Evolutionary conservation across 2,888 invertebrate species (phyloP), one percentile per base, ranked within the genome.

Genomic region (Lordiphosa fenestrarum): DNA sequence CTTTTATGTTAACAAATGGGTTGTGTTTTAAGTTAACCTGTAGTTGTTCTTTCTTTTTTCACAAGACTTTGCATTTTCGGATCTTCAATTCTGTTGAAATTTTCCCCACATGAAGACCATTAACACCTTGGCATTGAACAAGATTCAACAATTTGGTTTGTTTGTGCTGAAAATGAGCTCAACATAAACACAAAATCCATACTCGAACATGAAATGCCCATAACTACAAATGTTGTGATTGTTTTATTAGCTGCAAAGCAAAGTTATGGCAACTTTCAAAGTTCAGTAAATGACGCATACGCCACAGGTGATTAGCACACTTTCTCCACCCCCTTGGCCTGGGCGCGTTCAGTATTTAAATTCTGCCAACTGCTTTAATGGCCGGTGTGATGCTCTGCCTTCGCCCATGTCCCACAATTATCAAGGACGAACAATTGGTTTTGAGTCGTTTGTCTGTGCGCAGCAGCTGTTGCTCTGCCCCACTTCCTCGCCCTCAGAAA

Each of bases 391-490:
- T 44, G 44, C 30, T 15, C 37, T 23, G 30, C 40, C 53, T 33
- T 15, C 40, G 21, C 36, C 38, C 38, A 30, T 35, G 44, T 15
- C 15, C 15, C 15, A 15, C 39, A 46, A 13, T 52, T 19, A 21
- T 42, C 53, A 55, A 44, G 44, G 52, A 44, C 54, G 23, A 40
- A 15, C n/a, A 5, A 30, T 30, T 30, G 12, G 10, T 42, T 49
- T 40, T 38, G 37, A 55, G 60, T 42, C 30, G 46, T 35, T 13
- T 49, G 30, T 58, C 40, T 62, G 71, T 78, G 85, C 76, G 53
- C 69, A 65, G 68, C 62, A 76, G 85, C 80, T 76, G 76, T 84
- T 76, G 85, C 76, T 82, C 60, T 30, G 3, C 19, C 41, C 39
- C 25, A 23, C 44, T 15, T 35, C 51, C 21, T 38, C 35, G 36